phyloP scores from a whole-genome alignment of 2,113 vertebrate species.

The Vulpes ferrilata region DNA sequence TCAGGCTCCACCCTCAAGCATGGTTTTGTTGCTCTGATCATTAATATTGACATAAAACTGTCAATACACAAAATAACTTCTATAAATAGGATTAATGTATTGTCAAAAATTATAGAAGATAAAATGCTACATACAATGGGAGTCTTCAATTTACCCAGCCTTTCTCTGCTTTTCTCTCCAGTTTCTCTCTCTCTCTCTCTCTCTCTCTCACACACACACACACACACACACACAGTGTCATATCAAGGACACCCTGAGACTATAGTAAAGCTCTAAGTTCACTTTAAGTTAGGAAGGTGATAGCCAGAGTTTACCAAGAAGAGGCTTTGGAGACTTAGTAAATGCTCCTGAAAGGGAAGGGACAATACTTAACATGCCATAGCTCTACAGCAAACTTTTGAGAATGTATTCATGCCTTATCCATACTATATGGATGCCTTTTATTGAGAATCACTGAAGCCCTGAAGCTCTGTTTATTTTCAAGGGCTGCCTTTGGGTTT shows the following conservation, averaged over 20 bases:
- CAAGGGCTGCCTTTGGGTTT: background rate
- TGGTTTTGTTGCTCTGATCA: constrained; percentile 32
- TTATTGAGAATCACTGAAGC: background rate
- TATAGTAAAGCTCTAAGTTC: background rate
- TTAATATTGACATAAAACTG: constrained; percentile 39
- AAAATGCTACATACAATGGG: background rate
- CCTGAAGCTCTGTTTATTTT: background rate
- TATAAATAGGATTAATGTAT: constrained; percentile 39
- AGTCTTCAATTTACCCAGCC: background rate
- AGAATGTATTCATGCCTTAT: background rate
- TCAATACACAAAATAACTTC: constrained; percentile 45
- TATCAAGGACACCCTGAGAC: background rate
- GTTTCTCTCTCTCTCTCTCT: background rate
- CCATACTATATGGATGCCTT: background rate
- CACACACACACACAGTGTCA: background rate
- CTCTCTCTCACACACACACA: background rate
- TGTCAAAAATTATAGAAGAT: constrained; percentile 23
- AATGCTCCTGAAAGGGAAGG: background rate
- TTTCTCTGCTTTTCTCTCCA: background rate
- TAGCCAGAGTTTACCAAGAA: background rate
- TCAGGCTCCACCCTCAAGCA: background rate
- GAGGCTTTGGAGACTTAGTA: background rate
- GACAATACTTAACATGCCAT: background rate
- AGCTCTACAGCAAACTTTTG: background rate
- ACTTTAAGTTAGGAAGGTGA: background rate